Conservation (phyloP, 30 jellyfish, hydroid and myxozoan genomes). For the Haliclystus octoradiatus region DNA sequence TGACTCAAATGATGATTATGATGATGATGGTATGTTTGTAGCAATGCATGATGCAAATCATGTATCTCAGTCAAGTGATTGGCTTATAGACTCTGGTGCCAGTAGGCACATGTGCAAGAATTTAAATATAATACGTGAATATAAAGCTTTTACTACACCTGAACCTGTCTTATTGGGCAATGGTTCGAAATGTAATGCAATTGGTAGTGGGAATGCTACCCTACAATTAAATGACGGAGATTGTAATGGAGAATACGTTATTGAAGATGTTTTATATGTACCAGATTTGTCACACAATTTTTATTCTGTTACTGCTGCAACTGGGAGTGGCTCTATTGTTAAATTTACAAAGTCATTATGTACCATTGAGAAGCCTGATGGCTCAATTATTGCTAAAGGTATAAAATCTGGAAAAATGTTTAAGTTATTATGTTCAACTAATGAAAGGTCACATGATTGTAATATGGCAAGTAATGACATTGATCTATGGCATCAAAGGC, state of each 20-base stretch:
- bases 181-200: constrained; percentile 23
- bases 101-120: constrained; percentile 15
- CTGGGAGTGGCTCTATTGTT: constrained; percentile 13
- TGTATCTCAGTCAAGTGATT: constrained; percentile 24
- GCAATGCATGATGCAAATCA: no score
- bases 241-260: constrained; percentile 1
- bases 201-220: constrained; percentile 9
- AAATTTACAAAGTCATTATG: constrained; percentile 12
- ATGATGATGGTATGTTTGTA: constrained; percentile 3
- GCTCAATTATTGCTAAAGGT: no score
- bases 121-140: constrained; percentile 5
- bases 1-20: constrained; percentile 6
- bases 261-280: constrained; percentile 12
- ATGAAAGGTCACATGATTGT: no score
- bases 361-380: no score
- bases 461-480: no score
- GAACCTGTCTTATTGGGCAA: constrained; percentile 29
- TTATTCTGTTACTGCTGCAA: constrained; percentile 26
- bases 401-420: no score
- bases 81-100: constrained; percentile 29
- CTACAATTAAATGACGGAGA: constrained; percentile 1
- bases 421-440: no score
- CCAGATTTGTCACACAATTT: constrained; percentile 14
- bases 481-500: constrained; percentile 9
- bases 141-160: constrained; percentile 12